Conservation (phyloP, 2,888 invertebrate species). For the Agrilus cyanescens region DNA sequence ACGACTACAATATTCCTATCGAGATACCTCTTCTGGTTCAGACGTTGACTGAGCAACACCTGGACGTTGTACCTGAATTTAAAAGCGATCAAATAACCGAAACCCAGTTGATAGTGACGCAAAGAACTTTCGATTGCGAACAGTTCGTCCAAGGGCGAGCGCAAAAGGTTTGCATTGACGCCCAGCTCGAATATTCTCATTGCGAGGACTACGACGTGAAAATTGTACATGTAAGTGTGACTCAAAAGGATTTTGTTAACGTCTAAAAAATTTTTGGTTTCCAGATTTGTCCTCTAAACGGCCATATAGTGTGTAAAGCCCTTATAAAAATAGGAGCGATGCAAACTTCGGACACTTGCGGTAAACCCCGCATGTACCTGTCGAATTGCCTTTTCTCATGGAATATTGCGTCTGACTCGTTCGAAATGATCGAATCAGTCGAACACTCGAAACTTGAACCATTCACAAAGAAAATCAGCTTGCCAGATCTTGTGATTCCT, state of each 20-base stretch:
- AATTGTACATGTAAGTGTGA: slow-evolving; percentile 30
- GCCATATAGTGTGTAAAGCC: slow-evolving; percentile 34
- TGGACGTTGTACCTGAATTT: slow-evolving; percentile 33
- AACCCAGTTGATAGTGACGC: slow-evolving; percentile 33
- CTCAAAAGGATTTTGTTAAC: not conserved
- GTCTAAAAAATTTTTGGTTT: slow-evolving; percentile 12
- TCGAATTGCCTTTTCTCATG: slow-evolving; percentile 32
- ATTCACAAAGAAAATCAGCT: slow-evolving; percentile 18
- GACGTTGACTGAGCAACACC: slow-evolving; percentile 32
- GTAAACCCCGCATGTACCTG: slow-evolving; percentile 27
- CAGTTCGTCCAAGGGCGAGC: slow-evolving; percentile 35
- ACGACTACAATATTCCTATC: slow-evolving; percentile 35
- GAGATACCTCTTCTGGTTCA: slow-evolving; percentile 35
- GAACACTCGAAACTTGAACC: slow-evolving; percentile 24
- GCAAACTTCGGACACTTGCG: slow-evolving; percentile 17
- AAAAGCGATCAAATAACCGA: slow-evolving; percentile 32
- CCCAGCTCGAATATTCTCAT: slow-evolving; percentile 31
- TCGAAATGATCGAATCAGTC: slow-evolving; percentile 29
- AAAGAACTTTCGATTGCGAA: slow-evolving; percentile 35
- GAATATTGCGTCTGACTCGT: slow-evolving; percentile 32
- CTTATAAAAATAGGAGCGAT: slow-evolving; percentile 35
- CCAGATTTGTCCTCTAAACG: slow-evolving; percentile 35
- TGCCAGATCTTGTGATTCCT: slow-evolving; percentile 22
- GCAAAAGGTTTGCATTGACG: slow-evolving; percentile 32
- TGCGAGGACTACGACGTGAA: slow-evolving; percentile 37